Conservation (phyloP, 2,113 vertebrate genomes). For the Himantopus leucocephalus region DNA sequence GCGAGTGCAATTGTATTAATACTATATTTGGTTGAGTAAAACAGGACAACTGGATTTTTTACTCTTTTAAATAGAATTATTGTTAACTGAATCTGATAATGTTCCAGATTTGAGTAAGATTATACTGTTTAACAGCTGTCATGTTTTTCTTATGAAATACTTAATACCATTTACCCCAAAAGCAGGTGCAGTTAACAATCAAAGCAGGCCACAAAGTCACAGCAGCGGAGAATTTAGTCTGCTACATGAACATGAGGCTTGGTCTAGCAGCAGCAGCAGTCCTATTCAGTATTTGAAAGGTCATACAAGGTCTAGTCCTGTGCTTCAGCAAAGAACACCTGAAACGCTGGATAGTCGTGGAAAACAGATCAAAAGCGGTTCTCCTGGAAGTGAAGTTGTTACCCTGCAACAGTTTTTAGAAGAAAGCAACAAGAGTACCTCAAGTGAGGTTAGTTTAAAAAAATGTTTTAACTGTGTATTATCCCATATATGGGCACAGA, state of each 20-base stretch:
- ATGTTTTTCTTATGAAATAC: not conserved
- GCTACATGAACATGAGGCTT: conserved; percentile 88
- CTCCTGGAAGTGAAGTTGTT: conserved; percentile 85
- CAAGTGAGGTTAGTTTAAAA: conserved; percentile 69
- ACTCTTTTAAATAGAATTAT: not conserved
- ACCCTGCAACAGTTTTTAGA: conserved; percentile 93
- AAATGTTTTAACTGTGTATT: rapidly evolving
- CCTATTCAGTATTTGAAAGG: conserved; percentile 87
- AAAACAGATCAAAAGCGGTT: conserved; percentile 71
- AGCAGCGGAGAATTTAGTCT: conserved; percentile 95
- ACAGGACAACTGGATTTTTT: not conserved
- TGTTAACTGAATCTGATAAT: not conserved
- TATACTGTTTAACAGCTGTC: not conserved
- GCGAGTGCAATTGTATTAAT: not conserved
- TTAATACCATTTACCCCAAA: conserved; percentile 40
- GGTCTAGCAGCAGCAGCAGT: conserved; percentile 93
- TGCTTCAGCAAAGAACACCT: conserved; percentile 76
- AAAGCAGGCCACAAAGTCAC: conserved; percentile 92
- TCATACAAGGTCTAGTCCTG: conserved; percentile 82
- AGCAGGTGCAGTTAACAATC: conserved; percentile 84
- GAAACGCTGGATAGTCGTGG: conserved; percentile 67
- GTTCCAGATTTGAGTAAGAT: not conserved
- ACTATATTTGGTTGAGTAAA: not conserved
- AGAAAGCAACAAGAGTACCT: conserved; percentile 86
- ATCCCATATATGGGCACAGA: not conserved